Conservation (phyloP, 1,140 invertebrate species). For the Scaptodrosophila lebanonensis region DNA sequence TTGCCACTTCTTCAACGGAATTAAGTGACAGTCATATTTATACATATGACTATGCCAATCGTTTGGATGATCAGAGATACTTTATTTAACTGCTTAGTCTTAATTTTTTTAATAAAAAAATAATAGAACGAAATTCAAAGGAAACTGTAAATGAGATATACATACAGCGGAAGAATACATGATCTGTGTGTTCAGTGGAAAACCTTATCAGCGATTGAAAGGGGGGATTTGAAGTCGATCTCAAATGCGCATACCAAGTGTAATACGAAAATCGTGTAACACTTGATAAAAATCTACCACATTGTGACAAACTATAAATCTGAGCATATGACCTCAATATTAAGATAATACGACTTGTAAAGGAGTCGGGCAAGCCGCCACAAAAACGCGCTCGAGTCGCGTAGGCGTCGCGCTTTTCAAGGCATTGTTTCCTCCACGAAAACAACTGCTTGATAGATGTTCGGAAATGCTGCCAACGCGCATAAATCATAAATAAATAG, state of each 20-base stretch:
- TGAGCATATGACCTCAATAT: constrained; percentile 53
- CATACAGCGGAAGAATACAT: too few species aligned
- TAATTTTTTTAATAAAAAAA: too few species aligned
- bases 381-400: constrained; percentile 10
- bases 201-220: too few species aligned
- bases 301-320: constrained; percentile 70
- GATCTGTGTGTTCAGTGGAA: too few species aligned
- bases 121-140: too few species aligned
- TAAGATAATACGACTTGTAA: constrained; percentile 37
- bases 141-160: too few species aligned
- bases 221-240: constrained; percentile 20
- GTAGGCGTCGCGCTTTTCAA: constrained; percentile 16
- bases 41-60: too few species aligned
- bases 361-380: constrained; percentile 34
- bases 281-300: constrained; percentile 67
- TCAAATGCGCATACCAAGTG: constrained; percentile 16
- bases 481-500: constrained; percentile 63
- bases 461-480: constrained; percentile 53
- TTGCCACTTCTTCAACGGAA: too few species aligned
- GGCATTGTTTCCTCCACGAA: constrained; percentile 10
- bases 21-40: too few species aligned
- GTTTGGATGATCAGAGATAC: too few species aligned
- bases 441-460: constrained; percentile 56
- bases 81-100: too few species aligned
- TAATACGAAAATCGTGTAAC: constrained; percentile 67